Base-by-base conservation (phyloP, 1,140 invertebrate genomes). In the Odontomachus brunneus region DNA sequence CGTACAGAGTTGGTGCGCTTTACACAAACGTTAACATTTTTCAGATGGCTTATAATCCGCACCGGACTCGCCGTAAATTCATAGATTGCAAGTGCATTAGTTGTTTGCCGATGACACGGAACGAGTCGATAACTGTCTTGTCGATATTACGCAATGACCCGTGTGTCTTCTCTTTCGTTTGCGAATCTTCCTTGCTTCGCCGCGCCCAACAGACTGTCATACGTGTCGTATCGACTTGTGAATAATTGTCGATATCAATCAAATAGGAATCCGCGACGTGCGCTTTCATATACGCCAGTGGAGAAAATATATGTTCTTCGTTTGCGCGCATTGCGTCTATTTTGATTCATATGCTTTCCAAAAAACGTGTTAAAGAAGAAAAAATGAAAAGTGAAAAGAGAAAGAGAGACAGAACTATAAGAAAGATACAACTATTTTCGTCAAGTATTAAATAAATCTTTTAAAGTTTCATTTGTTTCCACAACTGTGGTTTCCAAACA, bases 391-490 rank as follows among this genome's bases (percentile, higher is more conserved):
- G 38, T 5, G 5, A 44, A 44, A 11, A 44, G 3, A 33, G 29
- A 33, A 33, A 33, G 5, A 33, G 29, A 5, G 5, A 33, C 29
- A 33, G n/a, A n/a, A n/a, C n/a, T n/a, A n/a, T n/a, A n/a, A 26
- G 17, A 38, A 14, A 7, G 12, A 75, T n/a, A 60, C 15, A 62
- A 5, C 38, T 11, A 44, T 69, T 66, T 65, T 62, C 22, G 22
- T 17, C 12, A 62, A 22, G 4, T 48, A 15, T 49, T 49, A 7
- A 4, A 11, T 51, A 38, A 66, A 69, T 17, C 3, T 48, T 53
- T 76, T 29, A 76, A 15, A 14, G 24, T 14, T 38, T 14, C 62
- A 15, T 69, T 78, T 78, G 69, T 78, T 69, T 78, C 75, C 29
- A 19, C 62, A 44, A 49, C 53, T 66, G 19, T 44, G 63, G 12